Conservation (phyloP, 2,888 invertebrate species). For the Morpho achilles region DNA sequence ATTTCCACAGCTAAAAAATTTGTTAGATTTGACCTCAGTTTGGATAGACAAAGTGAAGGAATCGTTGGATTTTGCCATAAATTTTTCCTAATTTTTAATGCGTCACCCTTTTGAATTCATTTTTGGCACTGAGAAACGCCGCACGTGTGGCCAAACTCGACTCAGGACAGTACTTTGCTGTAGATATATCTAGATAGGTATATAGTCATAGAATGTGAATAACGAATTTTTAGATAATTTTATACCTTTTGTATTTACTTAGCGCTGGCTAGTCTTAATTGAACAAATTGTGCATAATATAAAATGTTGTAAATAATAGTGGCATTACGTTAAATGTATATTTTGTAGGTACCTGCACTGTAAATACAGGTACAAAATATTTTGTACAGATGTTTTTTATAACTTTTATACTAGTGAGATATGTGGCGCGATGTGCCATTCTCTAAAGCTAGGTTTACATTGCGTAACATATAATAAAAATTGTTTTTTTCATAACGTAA, state of each 20-base stretch:
- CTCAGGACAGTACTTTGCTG: no score
- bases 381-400: slow-evolving; percentile 28
- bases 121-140: no score
- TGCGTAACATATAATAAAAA: not conserved
- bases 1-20: no score
- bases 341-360: slow-evolving; percentile 45
- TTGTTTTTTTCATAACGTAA: not conserved
- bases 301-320: slow-evolving; percentile 44
- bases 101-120: no score
- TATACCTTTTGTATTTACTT: slow-evolving; percentile 47
- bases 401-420: not conserved
- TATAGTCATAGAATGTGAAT: slow-evolving; percentile 48
- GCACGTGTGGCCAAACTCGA: no score
- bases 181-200: slow-evolving; percentile 6
- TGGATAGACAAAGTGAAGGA: no score
- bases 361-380: slow-evolving; percentile 44
- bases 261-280: slow-evolving; percentile 74
- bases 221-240: slow-evolving; percentile 65
- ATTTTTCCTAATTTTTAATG: no score
- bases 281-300: slow-evolving; percentile 65
- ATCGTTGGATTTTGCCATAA: no score
- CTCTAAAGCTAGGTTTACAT: slow-evolving; percentile 6
- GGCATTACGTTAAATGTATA: slow-evolving; percentile 53
- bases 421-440: slow-evolving; percentile 10
- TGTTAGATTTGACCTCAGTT: no score